A percentile compares a stretch with the other conserved stretches of the same genome.
These are phyloP conservation scores for Heliothis subflexa DNA, from an alignment of 1,140 invertebrate species.

Conservation along the genomic window DNA sequence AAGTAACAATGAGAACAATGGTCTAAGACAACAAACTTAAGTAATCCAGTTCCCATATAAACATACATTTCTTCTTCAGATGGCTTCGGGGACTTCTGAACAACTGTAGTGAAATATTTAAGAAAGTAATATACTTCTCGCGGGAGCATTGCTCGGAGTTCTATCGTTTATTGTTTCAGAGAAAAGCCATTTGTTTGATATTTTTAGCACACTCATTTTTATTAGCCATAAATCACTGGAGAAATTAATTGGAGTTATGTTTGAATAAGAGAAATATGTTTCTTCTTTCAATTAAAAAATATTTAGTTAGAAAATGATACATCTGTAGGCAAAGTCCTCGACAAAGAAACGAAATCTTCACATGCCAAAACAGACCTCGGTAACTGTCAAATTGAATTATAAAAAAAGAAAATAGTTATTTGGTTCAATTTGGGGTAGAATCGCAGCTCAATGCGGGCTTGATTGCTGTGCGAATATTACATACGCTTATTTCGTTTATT, in stretches of 20 bases:
- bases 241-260: conserved; percentile 9
- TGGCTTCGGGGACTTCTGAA: conserved; percentile 32
- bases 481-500: conserved; percentile 39
- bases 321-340: no score
- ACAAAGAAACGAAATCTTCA: not conserved
- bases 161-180: conserved; percentile 25
- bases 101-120: conserved; percentile 30
- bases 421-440: conserved; percentile 16
- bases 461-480: conserved; percentile 26
- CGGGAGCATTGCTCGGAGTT: conserved; percentile 22
- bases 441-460: conserved; percentile 5
- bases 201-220: conserved; percentile 14
- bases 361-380: not conserved
- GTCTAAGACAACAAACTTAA: conserved; percentile 42
- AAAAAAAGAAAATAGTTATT: conserved; percentile 30
- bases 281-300: not conserved
- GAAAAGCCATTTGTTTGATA: conserved; percentile 9
- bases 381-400: conserved; percentile 4
- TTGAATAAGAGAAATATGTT: not conserved
- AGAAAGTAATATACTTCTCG: conserved; percentile 34
- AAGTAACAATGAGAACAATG: conserved; percentile 39
- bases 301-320: no score
- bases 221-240: conserved; percentile 3
- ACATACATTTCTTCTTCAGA: conserved; percentile 30
- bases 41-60: conserved; percentile 28